Conservation (phyloP, 2,888 invertebrate species). For the Scelioninae gen. 1 region DNA sequence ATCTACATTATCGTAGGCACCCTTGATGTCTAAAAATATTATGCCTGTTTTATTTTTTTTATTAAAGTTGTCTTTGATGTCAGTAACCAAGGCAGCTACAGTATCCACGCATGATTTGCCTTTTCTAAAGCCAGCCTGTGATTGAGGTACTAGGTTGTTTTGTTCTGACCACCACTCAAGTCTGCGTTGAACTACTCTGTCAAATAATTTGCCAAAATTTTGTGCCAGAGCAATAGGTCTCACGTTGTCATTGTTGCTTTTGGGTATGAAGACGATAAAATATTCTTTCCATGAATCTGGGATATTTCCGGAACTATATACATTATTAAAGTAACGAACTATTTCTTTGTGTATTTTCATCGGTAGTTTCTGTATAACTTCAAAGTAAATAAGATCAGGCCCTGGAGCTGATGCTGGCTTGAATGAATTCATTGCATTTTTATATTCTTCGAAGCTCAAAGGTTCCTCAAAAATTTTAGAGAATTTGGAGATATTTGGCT, state of each 20-base stretch:
- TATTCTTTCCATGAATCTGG: slow-evolving; percentile 12
- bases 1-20: slow-evolving; percentile 22
- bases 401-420: neutral
- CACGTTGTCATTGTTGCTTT: neutral
- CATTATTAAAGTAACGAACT: neutral
- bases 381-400: neutral
- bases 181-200: neutral
- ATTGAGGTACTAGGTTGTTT: neutral
- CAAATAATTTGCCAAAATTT: neutral
- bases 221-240: slow-evolving; percentile 6
- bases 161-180: slow-evolving; percentile 10
- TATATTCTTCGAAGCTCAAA: neutral
- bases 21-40: slow-evolving; percentile 3
- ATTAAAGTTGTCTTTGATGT: neutral
- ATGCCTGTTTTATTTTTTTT: neutral
- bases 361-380: neutral
- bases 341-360: neutral
- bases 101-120: no score
- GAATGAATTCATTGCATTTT: slow-evolving; percentile 1
- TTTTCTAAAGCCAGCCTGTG: no score
- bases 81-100: no score
- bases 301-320: neutral
- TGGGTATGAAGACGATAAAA: slow-evolving; percentile 7
- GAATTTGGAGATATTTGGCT: neutral
- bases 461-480: neutral